Conservation (phyloP, 2,888 invertebrate species). For the Gastracanthus pulcherrimus region DNA sequence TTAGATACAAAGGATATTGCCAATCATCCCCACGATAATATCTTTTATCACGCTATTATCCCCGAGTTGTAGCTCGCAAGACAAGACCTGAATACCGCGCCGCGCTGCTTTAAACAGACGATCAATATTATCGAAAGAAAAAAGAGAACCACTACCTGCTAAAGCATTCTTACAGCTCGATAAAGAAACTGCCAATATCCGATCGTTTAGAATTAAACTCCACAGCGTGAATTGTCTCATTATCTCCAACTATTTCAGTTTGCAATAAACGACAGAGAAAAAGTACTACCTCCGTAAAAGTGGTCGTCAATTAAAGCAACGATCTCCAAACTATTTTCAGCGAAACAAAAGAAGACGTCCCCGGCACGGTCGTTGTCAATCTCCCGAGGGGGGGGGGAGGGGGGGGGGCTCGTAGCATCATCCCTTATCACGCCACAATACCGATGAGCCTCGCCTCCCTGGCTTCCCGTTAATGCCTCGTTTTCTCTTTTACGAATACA, state of each 20-base stretch:
- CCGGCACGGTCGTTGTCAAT: no score
- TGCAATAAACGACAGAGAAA: no score
- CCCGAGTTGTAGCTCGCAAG: conserved; percentile 2
- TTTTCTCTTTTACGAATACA: not conserved
- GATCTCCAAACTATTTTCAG: no score
- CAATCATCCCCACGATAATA: conserved; percentile 33
- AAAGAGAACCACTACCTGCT: not conserved
- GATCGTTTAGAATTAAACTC: not conserved
- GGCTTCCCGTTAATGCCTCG: conserved; percentile 9
- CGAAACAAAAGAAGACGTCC: no score
- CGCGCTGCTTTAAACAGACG: conserved; percentile 4
- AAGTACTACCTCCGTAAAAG: no score
- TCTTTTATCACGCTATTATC: conserved; percentile 43
- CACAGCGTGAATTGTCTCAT: no score
- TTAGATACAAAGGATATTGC: conserved; percentile 34
- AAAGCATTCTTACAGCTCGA: not conserved
- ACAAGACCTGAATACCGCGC: conserved; percentile 3
- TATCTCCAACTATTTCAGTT: no score
- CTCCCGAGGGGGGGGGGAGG: no score
- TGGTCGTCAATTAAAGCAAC: no score
- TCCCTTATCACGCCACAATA: conserved; percentile 36
- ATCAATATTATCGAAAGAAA: conserved; percentile 21
- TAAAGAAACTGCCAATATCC: not conserved
- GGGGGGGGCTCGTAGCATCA: no score
- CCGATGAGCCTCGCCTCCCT: not conserved